Base-by-base conservation (phyloP, 1,140 invertebrate species). In the Aphidius ervi region DNA sequence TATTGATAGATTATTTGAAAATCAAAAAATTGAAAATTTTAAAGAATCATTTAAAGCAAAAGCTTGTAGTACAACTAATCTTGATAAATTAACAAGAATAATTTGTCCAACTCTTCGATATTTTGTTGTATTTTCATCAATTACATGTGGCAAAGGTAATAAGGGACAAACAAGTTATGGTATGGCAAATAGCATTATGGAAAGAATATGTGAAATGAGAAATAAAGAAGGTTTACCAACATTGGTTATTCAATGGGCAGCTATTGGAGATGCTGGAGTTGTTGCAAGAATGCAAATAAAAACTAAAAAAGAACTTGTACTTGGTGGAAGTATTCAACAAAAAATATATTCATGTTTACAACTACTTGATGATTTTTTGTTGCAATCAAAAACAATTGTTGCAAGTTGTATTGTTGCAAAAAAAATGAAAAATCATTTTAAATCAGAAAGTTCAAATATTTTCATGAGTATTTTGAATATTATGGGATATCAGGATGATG, bases 231-330 rank as follows among this genome's bases (percentile, higher is more conserved):
- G 89, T 16, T 77, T 94, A 42, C 90, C 90, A 58, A 88, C 86
- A 39, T 80, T 96, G 16, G 93, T 95, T 37, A 93, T 99, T 65
- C 96, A 98, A 76, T 99, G 95, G 95, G 97, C 96, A 67, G 94
- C 95, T 46, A 93, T 99, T 69, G 95, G 94, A 63, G 96, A 99
- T 77, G 97, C 98, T 16, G 97, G 96, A 60, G 80, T 98, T 37
- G 86, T 98, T 57, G 73, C 2, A 31, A 31, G 23, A 31, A 31
- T 92, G 72, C 93, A 97, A 63, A 90, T 85, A 40, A 88, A 96
- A 83, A 90, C 90, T 31, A 84, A 84, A 63, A 94, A 95, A 71
- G 92, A 97, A 16, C 91, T 87, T 0, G 92, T 93, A 56, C 86
- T 98, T 56, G 92, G 93, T 59, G 96, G 96, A 55, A 97, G 95